phyloP scores from a whole-genome alignment of 2,797 vertebrate species.

The Melanotaenia maccullochi region DNA sequence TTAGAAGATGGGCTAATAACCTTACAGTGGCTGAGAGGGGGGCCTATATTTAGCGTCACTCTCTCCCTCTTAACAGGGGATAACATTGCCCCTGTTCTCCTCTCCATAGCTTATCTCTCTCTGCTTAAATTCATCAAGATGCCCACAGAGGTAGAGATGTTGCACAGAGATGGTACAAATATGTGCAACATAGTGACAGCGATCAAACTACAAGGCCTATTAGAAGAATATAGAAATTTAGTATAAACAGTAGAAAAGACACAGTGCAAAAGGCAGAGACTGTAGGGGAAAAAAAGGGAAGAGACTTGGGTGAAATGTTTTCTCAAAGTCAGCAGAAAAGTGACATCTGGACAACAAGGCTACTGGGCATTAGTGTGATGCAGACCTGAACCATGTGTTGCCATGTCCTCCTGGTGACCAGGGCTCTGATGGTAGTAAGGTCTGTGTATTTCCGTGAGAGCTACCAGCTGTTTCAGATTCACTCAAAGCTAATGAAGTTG shows the following conservation, averaged over 20 bases:
- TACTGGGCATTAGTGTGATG: constrained; percentile 52
- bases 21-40: constrained; percentile 75
- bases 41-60: constrained; percentile 80
- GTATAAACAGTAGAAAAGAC: not conserved
- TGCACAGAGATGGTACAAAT: not conserved
- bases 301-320: constrained; percentile 21
- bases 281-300: constrained; percentile 12
- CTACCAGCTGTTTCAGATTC: constrained; percentile 30
- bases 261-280: constrained; percentile 9
- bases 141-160: not conserved
- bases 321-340: constrained; percentile 57
- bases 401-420: constrained; percentile 62
- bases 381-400: constrained; percentile 65
- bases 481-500: constrained; percentile 47
- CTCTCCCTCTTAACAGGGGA: constrained; percentile 76
- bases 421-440: constrained; percentile 64
- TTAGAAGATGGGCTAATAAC: constrained; percentile 82
- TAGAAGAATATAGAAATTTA: not conserved
- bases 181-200: not conserved
- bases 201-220: not conserved
- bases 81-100: constrained; percentile 63
- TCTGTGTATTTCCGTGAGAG: constrained; percentile 24
- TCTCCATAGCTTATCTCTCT: constrained; percentile 41
- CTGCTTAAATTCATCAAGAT: constrained; percentile 39
- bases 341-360: constrained; percentile 70